Base-by-base conservation (phyloP, 2,113 vertebrate genomes). In the Vireo altiloquus region DNA sequence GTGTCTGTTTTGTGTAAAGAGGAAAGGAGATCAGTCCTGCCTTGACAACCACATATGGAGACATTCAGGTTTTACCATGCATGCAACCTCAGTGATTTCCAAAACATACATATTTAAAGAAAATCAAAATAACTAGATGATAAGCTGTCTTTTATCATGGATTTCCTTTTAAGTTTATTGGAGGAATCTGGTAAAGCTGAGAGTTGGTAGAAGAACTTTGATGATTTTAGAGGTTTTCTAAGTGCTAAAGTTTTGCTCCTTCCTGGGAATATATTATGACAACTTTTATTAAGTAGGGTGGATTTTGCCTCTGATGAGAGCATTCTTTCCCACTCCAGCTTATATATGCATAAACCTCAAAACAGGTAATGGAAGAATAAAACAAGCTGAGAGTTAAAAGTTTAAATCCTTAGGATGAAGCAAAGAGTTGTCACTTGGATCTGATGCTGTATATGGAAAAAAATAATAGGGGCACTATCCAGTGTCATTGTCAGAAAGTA, bases 41-140 rank as follows among this genome's bases (percentile, higher is more conserved):
- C 68, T 90, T 94, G 95, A 95, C 90, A 96, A 44, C 85, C 60
- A 47, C 71, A 74, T 54, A 59, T 57, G 56, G 89, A 91, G 70
- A 85, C 4, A 6, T 52, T 90, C 83, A 86, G 80, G 42, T 96
- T 92, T 94, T 88, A 76, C 82, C 42, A 10, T 19, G 59, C 47
- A 47, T 2, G 0, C 54, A 92, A 57, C 30, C 24, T 84, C 80
- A 82, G 25, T 91, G 89, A 87, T 91, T 95, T 94, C 70, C 87
- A 79, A 87, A 91, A 60, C 49, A 49, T 37, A 50, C 66, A 30
- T 88, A 80, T 68, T 93, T 88, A 82, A 92, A 57, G 42, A 61
- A 83, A 78, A 83, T 57, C 59, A 53, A n/a, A 82, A 82, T 11
- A 81, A 57, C 39, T 75, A 40, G 52, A 37, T 80, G 31, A 57